Evolutionary conservation across 1,140 invertebrate species (phyloP).

Genomic region (Plectrocnemia conspersa): DNA sequence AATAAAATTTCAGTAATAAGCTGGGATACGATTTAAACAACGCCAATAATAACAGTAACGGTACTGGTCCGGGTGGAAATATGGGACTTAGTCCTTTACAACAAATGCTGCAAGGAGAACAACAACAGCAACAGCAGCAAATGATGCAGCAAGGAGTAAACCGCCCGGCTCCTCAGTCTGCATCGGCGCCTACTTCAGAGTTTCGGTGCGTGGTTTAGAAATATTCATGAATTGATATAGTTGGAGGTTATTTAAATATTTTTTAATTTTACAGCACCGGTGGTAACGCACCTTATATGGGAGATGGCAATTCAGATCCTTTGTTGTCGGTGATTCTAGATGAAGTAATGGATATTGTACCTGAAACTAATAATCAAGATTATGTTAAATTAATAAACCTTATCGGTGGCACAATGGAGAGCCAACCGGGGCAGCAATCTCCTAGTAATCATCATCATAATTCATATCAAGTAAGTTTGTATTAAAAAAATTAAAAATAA

Average conservation of each 20-base stretch:
- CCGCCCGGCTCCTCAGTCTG: conserved; percentile 38
- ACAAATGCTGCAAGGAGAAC: conserved; percentile 45
- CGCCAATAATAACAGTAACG: conserved; percentile 42
- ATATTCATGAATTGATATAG: too few relatives aligned
- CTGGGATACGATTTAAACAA: conserved; percentile 43
- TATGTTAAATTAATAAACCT: conserved; percentile 48
- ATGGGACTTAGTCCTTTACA: conserved; percentile 43
- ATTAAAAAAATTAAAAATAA: conserved; percentile 3
- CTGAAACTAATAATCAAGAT: conserved; percentile 48
- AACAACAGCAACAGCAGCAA: conserved; percentile 45
- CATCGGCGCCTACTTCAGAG: conserved; percentile 35
- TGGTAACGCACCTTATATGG: conserved; percentile 37
- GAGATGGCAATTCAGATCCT: conserved; percentile 58
- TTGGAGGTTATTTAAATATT: too few relatives aligned
- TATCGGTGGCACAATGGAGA: conserved; percentile 48
- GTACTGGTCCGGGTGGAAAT: conserved; percentile 15
- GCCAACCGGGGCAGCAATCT: conserved; percentile 41
- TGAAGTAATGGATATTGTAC: conserved; percentile 75
- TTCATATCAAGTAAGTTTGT: conserved; percentile 28
- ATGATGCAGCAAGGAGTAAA: conserved; percentile 44
- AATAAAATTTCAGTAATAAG: neutral
- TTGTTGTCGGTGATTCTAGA: conserved; percentile 76
- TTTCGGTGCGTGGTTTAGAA: conserved; percentile 1
- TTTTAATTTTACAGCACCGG: conserved; percentile 24
- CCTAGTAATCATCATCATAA: conserved; percentile 34